These are phyloP conservation scores for Phylloscopus trochiloides DNA, from an alignment of 2,113 vertebrate genomes.

Conservation along the genomic window DNA sequence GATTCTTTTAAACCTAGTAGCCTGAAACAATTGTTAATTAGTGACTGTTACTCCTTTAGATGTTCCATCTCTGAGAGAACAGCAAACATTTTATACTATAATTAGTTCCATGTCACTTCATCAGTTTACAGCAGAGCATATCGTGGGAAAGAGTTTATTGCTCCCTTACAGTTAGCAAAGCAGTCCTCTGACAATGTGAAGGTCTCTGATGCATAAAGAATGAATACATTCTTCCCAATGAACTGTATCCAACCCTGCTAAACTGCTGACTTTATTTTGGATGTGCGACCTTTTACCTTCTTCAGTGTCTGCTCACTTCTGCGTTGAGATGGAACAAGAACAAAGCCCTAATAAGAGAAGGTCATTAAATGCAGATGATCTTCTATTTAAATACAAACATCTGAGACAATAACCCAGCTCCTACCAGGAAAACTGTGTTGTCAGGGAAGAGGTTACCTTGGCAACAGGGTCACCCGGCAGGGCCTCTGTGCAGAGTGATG, in stretches of 20 bases:
- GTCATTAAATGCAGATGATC: slow-evolving; percentile 12
- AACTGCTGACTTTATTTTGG: slow-evolving; percentile 14
- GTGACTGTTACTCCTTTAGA: neutral
- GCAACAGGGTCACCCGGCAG: neutral
- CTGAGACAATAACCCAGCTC: neutral
- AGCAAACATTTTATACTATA: neutral
- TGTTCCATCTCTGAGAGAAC: neutral
- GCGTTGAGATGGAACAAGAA: neutral
- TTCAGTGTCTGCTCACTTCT: neutral
- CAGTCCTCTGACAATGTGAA: neutral
- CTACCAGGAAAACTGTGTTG: accelerated
- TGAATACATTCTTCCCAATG: neutral
- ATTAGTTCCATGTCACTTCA: slow-evolving; percentile 21
- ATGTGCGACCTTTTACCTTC: neutral
- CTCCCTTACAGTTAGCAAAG: neutral
- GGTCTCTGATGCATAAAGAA: slow-evolving; percentile 19
- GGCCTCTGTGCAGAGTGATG: neutral
- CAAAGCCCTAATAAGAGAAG: neutral
- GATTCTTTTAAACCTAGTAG: neutral
- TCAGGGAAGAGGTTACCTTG: slow-evolving; percentile 23
- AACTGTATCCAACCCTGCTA: neutral
- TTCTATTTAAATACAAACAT: slow-evolving; percentile 3
- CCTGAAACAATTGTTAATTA: neutral
- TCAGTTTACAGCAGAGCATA: neutral
- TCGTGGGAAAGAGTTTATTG: neutral